Evolutionary conservation across 2,888 invertebrate genomes (phyloP).

Genomic region (Diarsia dahlii): DNA sequence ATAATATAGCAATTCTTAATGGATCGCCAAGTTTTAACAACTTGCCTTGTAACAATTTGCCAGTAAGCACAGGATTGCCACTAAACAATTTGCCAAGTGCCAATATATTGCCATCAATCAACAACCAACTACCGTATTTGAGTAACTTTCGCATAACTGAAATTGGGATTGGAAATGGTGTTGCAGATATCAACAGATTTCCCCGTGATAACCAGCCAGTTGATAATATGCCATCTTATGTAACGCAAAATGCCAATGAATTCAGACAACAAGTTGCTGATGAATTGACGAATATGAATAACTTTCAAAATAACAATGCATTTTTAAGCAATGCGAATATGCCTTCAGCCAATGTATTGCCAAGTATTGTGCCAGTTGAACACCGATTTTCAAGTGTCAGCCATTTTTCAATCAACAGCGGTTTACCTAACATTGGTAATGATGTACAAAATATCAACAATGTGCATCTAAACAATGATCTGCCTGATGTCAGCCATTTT

Average conservation of each 20-base stretch:
- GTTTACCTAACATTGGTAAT: background rate
- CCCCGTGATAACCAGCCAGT: conserved; percentile 13
- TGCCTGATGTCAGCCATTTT: conserved; percentile 10
- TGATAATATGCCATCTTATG: conserved; percentile 7
- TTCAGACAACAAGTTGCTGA: background rate
- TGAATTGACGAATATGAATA: background rate
- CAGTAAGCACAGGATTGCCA: background rate
- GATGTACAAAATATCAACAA: conserved; percentile 14
- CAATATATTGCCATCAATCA: conserved; percentile 45
- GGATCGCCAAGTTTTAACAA: conserved; percentile 39
- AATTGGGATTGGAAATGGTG: conserved; percentile 12
- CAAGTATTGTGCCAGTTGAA: conserved; percentile 3
- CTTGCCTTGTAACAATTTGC: background rate
- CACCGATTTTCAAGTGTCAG: background rate
- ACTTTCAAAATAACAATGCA: conserved; percentile 5
- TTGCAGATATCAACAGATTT: conserved; percentile 25
- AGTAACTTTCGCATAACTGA: conserved; percentile 31
- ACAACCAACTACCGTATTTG: conserved; percentile 33
- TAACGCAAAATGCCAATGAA: background rate
- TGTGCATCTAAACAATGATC: conserved; percentile 3
- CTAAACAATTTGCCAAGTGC: conserved; percentile 43
- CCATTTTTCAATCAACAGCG: background rate
- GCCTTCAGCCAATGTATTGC: background rate
- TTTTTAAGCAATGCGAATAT: conserved; percentile 11
- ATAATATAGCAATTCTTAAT: conserved; percentile 7